Evolutionary conservation across 1,140 invertebrate species (phyloP), one percentile per base, ranked within the genome.

Genomic region (Hylaeus anthracinus): DNA sequence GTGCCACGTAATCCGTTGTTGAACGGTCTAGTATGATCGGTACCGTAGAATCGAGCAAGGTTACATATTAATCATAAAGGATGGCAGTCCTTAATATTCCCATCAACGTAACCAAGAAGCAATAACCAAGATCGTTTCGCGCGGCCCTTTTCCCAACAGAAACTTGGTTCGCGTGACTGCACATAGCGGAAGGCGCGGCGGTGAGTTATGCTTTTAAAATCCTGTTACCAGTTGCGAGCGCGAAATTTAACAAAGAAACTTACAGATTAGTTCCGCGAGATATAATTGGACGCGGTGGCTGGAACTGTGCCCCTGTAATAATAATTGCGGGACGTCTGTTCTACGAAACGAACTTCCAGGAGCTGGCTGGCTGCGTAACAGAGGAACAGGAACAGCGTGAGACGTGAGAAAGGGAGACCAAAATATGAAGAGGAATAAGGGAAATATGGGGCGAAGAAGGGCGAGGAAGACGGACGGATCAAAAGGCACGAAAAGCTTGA

Each of bases 311-410:
- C 69, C 80, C 76, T 81, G 53, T 86, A 86, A 86, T 86, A 86
- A 86, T 86, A 86, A 86, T 86, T 83, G 81, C n/a, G 83, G 60
- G 79, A 86, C 69, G 81, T 81, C 85, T 86, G 85, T 86, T 86
- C 63, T 9, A 15, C 61, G 66, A 56, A 70, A 86, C 71, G 37
- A 83, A 86, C 67, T 86, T 86, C 45, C 39, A 56, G 67, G 66
- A 37, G 58, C 53, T 61, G 43, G 8, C 61, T 39, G 37, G 5
- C 39, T 37, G 55, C 56, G 15, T 37, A 73, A 4, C 61, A 26
- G 15, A 67, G 48, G 6, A 14, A 43, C 48, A 26, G 48, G 58
- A 56, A 69, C 64, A 9, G 48, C 2, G 10, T 37, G 37, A 3
- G n/a, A 58, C n/a, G 26, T n/a, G n/a, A 58, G 56, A 58, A 15